Base-by-base conservation (phyloP, 2,113 vertebrate genomes). In the Scortum barcoo region DNA sequence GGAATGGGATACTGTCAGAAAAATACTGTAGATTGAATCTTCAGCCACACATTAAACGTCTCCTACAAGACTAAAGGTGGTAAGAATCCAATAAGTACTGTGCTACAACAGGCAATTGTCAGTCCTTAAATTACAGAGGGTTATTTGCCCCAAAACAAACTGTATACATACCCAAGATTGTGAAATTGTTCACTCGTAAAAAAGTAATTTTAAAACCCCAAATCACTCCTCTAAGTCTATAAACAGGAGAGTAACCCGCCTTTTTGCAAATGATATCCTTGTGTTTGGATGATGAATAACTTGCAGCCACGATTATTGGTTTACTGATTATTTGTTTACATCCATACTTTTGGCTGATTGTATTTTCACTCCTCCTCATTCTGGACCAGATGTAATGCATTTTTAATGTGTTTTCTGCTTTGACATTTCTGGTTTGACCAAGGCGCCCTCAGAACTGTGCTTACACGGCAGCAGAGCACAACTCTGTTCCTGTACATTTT, bases 311-410 rank as follows among this genome's bases (percentile, higher is more conserved):
- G 67, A 76, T 84, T 92, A 87, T 90, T 92, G 85, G 67, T 90
- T 92, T 89, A 84, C 83, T 85, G 83, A 84, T 93, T 87, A 86
- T 91, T 88, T 88, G 86, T 91, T 90, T 88, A 76, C 78, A 81
- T 72, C 63, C 75, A 63, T 65, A 85, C 76, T 78, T 86, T 72
- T 24, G 40, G 53, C 67, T 85, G 89, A 92, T 90, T 86, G 73
- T 77, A 67, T 92, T 89, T 91, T 89, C 73, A 85, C 75, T 89
- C 82, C 86, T 88, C 51, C 78, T 84, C 76, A 85, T 84, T 87
- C 72, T 40, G 36, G 72, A 84, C 76, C 78, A 77, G 56, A 73
- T 66, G 11, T 83, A 86, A 89, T 88, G 81, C 76, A 88, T 92
- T 91, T 90, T 91, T 91, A 87, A 91, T 90, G 84, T 48, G 67